Conservation (phyloP, 2,888 invertebrate genomes). For the Julus scandinavius region DNA sequence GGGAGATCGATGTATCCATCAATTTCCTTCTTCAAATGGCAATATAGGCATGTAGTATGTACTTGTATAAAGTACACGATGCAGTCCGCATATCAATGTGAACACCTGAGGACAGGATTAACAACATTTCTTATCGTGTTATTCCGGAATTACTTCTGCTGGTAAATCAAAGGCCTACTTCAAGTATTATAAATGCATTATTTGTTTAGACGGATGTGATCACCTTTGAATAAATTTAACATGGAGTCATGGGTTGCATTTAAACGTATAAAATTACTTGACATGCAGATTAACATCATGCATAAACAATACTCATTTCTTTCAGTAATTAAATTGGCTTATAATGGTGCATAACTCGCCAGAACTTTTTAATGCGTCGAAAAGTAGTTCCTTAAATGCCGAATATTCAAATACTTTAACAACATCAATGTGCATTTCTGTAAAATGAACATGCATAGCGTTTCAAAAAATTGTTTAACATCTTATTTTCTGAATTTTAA, state of each 20-base stretch:
- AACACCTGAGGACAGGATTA: constrained; percentile 23
- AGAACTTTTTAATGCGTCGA: too few species aligned
- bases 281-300: background rate
- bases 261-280: background rate
- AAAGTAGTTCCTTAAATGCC: too few species aligned
- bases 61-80: background rate
- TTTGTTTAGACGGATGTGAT: background rate
- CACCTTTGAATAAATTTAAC: background rate
- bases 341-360: too few species aligned
- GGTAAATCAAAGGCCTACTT: background rate
- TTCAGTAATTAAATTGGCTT: too few species aligned
- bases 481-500: too few species aligned
- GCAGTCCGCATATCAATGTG: constrained; percentile 3
- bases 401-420: too few species aligned
- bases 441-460: too few species aligned
- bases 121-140: constrained; percentile 19
- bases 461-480: too few species aligned
- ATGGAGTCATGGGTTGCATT: background rate
- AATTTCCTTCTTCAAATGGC: background rate
- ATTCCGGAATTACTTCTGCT: background rate
- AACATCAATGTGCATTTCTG: too few species aligned
- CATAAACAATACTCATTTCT: too few species aligned
- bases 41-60: background rate
- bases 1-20: constrained; percentile 24
- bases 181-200: background rate